Conservation (phyloP, 2,888 invertebrate genomes). For the Escarpia spicata region DNA sequence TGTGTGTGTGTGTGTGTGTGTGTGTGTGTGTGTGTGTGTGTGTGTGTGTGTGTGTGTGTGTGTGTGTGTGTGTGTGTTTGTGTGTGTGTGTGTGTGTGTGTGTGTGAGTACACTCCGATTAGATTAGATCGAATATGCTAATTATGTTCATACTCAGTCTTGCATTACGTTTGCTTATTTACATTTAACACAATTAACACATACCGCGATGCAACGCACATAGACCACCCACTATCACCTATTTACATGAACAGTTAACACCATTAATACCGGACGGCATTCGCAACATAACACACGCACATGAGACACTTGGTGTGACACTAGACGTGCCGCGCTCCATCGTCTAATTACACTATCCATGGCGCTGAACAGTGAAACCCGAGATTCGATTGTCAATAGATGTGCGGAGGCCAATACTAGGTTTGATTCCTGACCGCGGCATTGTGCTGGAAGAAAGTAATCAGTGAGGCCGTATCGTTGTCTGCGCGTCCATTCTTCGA, state of each 20-base stretch:
- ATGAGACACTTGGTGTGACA: conserved; percentile 27
- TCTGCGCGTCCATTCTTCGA: not conserved
- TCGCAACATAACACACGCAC: too few species aligned
- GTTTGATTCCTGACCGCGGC: not conserved
- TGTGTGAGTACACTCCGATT: conserved; percentile 22
- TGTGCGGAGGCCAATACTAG: not conserved
- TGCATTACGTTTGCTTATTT: not conserved
- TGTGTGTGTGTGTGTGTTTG: conserved; percentile 21
- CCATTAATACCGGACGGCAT: too few species aligned
- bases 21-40: conserved; percentile 32
- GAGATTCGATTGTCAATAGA: not conserved
- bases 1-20: conserved; percentile 28
- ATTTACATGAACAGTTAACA: too few species aligned
- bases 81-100: conserved; percentile 31
- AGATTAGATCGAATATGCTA: not conserved
- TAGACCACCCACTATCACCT: too few species aligned
- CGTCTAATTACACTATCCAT: conserved; percentile 40
- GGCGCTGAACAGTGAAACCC: conserved; percentile 4
- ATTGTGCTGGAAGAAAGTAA: not conserved
- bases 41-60: conserved; percentile 27
- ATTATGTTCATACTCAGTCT: not conserved
- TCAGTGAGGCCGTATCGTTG: conserved; percentile 12
- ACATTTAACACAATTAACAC: not conserved
- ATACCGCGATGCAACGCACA: not conserved
- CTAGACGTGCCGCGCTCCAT: conserved; percentile 38